Evolutionary conservation across 2,113 vertebrate species (phyloP), one percentile per base, ranked within the genome.

Genomic region (Serranochromis macrocephalus): DNA sequence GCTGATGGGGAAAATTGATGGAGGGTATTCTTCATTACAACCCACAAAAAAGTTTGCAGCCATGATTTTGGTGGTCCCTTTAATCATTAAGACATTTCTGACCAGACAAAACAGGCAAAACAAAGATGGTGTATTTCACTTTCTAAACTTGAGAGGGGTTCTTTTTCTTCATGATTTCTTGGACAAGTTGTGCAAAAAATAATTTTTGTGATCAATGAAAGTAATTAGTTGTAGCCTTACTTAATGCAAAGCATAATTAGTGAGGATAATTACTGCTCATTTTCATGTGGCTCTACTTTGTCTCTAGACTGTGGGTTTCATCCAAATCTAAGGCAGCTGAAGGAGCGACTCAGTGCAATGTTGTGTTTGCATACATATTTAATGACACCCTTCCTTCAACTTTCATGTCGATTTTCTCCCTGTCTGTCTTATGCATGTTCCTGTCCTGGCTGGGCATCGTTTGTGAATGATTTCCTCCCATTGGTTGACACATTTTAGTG

Each of bases 281-380:
- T 86, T 93, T 92, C 81, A 87, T 80, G 81, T 86, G 84, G 73
- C 17, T 82, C 45, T 80, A 19, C 84, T 88, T 66, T n/a, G 47
- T 49, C 36, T 89, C 79, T 83, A 47, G 82, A 47, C 81, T 78
- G n/a, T 83, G 63, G 71, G 26, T 38, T 68, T 89, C 49, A 66
- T 68, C 68, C 80, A 84, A 66, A 40, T 61, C 57, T 47, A 36
- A 85, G 49, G 68, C 87, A 73, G 87, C 89, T 31, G 6, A 89
- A 53, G 66, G 53, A 85, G 71, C 26, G 57, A 83, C 80, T 61
- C 87, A 57, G 7, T 38, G 80, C 85, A 19, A n/a, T 29, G 85
- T 93, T 90, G 87, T 91, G 92, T 93, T 87, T 68, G 55, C 82
- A 79, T 92, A 49, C 58, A 91, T 90, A 87, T 92, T 93, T 91